Percentiles rank a stretch among this genome's conserved stretches.
phyloP scores from a whole-genome alignment of 1,140 invertebrate species.

The Leucophenga varia region DNA sequence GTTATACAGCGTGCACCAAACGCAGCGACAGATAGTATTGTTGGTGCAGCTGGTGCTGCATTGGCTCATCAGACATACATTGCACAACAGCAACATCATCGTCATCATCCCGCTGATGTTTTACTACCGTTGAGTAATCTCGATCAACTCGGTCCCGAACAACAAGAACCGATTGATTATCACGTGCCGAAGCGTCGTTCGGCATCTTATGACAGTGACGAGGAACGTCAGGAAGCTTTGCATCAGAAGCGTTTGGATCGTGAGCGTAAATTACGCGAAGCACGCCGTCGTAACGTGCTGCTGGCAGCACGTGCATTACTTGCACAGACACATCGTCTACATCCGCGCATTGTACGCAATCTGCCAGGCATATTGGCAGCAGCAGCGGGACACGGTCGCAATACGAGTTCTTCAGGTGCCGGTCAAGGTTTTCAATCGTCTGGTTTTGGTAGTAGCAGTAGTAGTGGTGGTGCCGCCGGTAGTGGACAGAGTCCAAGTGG shows the following conservation, averaged over 20 bases:
- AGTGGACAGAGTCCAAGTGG: conserved; percentile 59
- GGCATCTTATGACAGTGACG: conserved; percentile 65
- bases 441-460: conserved; percentile 42
- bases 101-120: conserved; percentile 52
- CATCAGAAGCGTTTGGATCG: conserved; percentile 37
- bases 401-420: conserved; percentile 59
- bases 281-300: conserved; percentile 42
- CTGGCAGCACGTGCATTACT: conserved; percentile 42
- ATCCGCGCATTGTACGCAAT: conserved; percentile 55
- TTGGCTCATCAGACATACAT: background rate
- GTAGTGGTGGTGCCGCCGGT: conserved; percentile 54
- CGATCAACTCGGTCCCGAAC: conserved; percentile 60
- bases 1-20: conserved; percentile 81
- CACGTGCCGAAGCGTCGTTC: conserved; percentile 77
- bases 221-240: conserved; percentile 22
- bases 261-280: conserved; percentile 39
- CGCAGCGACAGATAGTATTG: conserved; percentile 7
- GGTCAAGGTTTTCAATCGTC: conserved; percentile 55
- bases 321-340: conserved; percentile 56
- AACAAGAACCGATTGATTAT: conserved; percentile 86
- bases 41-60: conserved; percentile 2
- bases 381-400: conserved; percentile 74
- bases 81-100: conserved; percentile 56
- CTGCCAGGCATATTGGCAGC: conserved; percentile 62
- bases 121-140: conserved; percentile 57